Evolutionary conservation across 2,113 vertebrate genomes (phyloP), one percentile per base, ranked within the genome.

Genomic region (Setophaga kirtlandii): DNA sequence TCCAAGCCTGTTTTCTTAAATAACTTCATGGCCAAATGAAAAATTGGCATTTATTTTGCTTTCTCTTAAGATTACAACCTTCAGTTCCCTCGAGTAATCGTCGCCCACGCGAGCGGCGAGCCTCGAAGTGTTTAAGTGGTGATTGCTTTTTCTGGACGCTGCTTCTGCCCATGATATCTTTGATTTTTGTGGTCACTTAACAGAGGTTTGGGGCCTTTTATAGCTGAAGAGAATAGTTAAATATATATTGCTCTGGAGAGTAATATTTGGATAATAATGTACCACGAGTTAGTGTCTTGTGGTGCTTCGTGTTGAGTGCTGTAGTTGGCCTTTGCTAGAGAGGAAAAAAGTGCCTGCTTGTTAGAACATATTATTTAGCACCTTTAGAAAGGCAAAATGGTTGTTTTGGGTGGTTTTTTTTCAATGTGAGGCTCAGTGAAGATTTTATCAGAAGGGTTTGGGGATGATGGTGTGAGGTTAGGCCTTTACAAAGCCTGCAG

Each of bases 301-400:
- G 60, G 42, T 55, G 78, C 95, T 87, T 83, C 37, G 7, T 50
- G 27, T 15, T 75, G 67, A 96, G 80, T 59, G 71, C 23, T 46
- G 73, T 15, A 76, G 91, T 96, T 97, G 95, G 95, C 95, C 96
- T 96, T 95, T 87, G 91, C 77, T 67, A 3, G 27, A 59, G 81
- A 58, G 60, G 42, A 47, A 47, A 53, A 83, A 49, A 5, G 10
- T 8, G 37, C 67, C 69, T 84, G 47, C 74, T 63, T 62, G 46
- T 85, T 81, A 62, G 10, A 92, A 70, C 25, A 52, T 20, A 23
- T 67, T 90, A 21, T 86, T 86, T 78, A 58, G 44, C 62, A 76
- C 78, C 58, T 83, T 50, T 50, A 44, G 53, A 63, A 90, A 60
- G 19, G 44, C 5, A 78, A 88, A 83, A 37, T 63, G 21, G 9